Base-by-base conservation (phyloP, 2,797 vertebrate genomes). In the Sebastes elongatus region DNA sequence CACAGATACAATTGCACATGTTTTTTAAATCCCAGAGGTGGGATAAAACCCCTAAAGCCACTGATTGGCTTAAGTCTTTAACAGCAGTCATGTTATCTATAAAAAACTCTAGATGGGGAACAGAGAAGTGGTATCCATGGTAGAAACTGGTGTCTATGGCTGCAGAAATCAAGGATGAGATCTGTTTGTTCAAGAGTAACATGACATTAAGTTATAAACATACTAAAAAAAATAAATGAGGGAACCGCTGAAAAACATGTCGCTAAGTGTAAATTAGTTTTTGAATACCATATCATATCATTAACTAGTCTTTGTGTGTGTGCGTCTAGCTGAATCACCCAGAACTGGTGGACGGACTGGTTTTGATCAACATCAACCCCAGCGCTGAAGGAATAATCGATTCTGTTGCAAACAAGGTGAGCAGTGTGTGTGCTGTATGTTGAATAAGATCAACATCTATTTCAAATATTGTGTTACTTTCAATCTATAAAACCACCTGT, bases 361-460 rank as follows among this genome's bases (percentile, higher is more conserved):
- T 99, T 72, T 96, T 99, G 78, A 96, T 99, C 90, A 99, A 99
- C 49, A 88, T 99, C 78, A 97, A 98, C 90, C 95, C 97, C 3
- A 96, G 96, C 30, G 96, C 97, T 76, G 98, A 98, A 84, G 97
- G 97, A 76, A 93, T 98, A 92, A 97, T 99, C 67, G 97, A 98
- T 87, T 96, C 96, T 94, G 96, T 98, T 81, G 94, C 97, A 81
- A 96, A 96, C 87, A 99, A 99, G 96, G 97, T 99, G 74, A 0
- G 81, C 28, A 55, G 35, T 53, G 65, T 49, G n/a, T 74, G 56
- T 62, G 28, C 1, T 38, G 11, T 62, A 7, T 46, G 6, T 11
- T 68, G 9, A 42, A 38, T 55, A 13, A 33, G 46, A 67, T 28
- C n/a, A 74, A 25, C 11, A 33, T 73, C 2, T 52, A 7, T n/a